A percentile compares a stretch with the other conserved stretches of the same genome.
Conservation (phyloP, 1,140 invertebrate species). For the Orius insidiosus region DNA sequence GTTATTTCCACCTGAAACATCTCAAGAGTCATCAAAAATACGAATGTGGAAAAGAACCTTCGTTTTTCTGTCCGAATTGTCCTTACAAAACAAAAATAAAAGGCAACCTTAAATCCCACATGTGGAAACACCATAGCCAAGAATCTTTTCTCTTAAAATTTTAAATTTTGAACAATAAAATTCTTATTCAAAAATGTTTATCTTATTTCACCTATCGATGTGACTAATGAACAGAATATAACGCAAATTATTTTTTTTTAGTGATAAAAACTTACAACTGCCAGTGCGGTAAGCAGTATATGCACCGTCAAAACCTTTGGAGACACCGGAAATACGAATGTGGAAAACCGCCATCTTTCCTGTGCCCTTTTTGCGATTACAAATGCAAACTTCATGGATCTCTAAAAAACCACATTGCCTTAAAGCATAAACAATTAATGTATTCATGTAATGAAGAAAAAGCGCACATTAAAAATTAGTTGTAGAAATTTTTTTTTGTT, state of each 20-base stretch:
- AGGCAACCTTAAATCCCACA: conserved; percentile 35
- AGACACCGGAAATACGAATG: conserved; percentile 55
- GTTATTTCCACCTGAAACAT: conserved; percentile 19
- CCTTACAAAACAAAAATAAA: conserved; percentile 33
- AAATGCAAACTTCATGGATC: conserved; percentile 14
- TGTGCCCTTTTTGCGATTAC: conserved; percentile 19
- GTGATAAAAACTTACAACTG: neutral
- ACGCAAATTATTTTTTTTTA: no score
- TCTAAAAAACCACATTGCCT: conserved; percentile 14
- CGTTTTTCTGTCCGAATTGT: conserved; percentile 60
- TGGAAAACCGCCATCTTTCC: conserved; percentile 24
- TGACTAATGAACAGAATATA: no score
- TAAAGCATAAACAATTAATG: conserved; percentile 1
- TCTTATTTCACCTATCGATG: no score
- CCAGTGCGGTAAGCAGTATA: conserved; percentile 26
- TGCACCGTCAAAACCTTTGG: conserved; percentile 21
- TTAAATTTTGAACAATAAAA: no score
- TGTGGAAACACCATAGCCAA: conserved; percentile 24
- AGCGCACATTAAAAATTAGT: no score
- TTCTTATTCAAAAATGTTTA: neutral
- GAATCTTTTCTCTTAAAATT: no score
- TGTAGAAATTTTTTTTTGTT: no score
- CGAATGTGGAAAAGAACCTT: conserved; percentile 42
- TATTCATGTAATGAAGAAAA: no score
- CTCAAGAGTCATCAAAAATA: conserved; percentile 33